These are phyloP conservation scores for Drosophila ananassae DNA, from an alignment of 1,140 invertebrate genomes.

Conservation along the genomic window DNA sequence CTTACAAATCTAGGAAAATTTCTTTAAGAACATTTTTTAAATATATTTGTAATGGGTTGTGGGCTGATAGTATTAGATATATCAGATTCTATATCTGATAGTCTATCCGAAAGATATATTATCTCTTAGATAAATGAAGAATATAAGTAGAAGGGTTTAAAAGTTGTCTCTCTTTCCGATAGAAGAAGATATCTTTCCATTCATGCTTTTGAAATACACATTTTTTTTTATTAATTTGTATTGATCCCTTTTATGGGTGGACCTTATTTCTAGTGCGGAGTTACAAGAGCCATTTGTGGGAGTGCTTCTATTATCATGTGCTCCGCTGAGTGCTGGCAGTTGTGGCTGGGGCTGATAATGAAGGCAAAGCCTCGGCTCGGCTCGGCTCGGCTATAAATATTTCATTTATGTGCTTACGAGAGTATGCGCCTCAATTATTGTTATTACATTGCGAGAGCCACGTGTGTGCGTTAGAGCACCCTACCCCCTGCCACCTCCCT, in stretches of 20 bases:
- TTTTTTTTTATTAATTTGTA: slow-evolving; percentile 5
- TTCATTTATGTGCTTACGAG: slow-evolving; percentile 49
- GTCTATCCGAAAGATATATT: no score
- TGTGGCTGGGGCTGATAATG: slow-evolving; percentile 49
- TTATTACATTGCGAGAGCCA: slow-evolving; percentile 41
- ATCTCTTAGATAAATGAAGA: no score
- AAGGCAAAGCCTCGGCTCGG: slow-evolving; percentile 41
- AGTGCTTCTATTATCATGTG: not conserved
- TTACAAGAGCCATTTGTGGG: not conserved
- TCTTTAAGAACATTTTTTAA: no score
- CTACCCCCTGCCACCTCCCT: not conserved
- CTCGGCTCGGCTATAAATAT: slow-evolving; percentile 51
- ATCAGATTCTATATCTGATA: no score
- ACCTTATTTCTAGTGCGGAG: not conserved
- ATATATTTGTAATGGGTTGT: no score
- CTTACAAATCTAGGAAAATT: no score
- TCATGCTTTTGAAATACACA: no score
- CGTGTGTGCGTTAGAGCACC: slow-evolving; percentile 12
- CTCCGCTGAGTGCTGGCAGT: not conserved
- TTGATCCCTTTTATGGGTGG: not conserved
- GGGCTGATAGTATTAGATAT: no score
- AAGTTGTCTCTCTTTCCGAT: no score
- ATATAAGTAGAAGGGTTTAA: no score
- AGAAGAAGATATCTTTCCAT: no score
- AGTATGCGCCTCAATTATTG: slow-evolving; percentile 42